A percentile compares a stretch with the other conserved stretches of the same genome.
These are phyloP conservation scores for Ailuropoda melanoleuca DNA, from an alignment of 2,113 vertebrate species.

Conservation along the genomic window DNA sequence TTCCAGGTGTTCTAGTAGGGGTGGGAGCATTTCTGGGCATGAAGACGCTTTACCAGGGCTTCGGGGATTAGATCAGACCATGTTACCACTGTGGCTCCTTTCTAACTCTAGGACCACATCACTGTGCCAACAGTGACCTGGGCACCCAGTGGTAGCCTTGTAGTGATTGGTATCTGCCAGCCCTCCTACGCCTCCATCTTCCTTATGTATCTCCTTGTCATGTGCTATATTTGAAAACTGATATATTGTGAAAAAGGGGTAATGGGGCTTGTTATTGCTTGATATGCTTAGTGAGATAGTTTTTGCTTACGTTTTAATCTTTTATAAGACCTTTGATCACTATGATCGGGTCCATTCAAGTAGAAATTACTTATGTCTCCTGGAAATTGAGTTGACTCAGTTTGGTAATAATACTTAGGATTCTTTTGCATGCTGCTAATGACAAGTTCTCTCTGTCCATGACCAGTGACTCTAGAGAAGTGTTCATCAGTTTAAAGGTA, in stretches of 20 bases:
- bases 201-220: neutral
- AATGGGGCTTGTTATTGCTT: neutral
- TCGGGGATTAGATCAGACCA: neutral
- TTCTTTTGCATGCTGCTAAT: neutral
- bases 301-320: constrained; percentile 6
- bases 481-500: neutral
- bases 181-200: neutral
- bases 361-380: neutral
- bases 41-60: neutral
- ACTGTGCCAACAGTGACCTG: neutral
- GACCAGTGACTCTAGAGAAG: neutral
- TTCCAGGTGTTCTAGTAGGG: neutral
- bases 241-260: neutral
- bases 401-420: neutral
- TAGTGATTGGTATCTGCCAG: neutral
- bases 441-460: neutral
- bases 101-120: neutral
- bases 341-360: neutral
- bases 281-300: neutral
- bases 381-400: neutral
- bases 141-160: neutral
- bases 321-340: neutral
- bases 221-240: constrained; percentile 2
- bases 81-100: neutral
- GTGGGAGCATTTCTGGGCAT: neutral